These are phyloP conservation scores for Helicorthomorpha holstii DNA, from an alignment of 1,140 invertebrate genomes.

Conservation along the genomic window DNA sequence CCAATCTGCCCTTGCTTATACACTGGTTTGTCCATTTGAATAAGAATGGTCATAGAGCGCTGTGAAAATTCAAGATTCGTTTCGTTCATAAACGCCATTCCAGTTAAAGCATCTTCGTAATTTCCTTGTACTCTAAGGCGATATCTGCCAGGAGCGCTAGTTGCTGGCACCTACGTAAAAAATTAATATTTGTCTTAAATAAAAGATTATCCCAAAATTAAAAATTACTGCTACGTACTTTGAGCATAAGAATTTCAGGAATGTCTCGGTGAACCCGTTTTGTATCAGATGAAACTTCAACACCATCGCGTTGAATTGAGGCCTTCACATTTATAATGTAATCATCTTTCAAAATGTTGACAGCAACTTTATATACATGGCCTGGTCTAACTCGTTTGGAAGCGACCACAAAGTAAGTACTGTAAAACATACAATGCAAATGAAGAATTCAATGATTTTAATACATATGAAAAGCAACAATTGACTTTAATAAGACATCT, in stretches of 20 bases:
- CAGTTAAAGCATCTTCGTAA: conserved; percentile 63
- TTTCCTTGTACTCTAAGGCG: conserved; percentile 72
- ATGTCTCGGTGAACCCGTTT: neutral
- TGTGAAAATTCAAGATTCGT: conserved; percentile 51
- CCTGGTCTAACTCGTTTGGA: conserved; percentile 23
- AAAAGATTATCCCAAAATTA: too few relatives aligned
- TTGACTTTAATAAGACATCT: neutral
- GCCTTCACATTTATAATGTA: conserved; percentile 31
- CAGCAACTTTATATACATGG: conserved; percentile 22
- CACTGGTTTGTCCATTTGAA: conserved; percentile 86
- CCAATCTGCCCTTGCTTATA: conserved; percentile 84
- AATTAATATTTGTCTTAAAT: neutral
- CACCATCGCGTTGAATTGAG: conserved; percentile 22
- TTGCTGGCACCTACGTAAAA: conserved; percentile 47
- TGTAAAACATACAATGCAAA: conserved; percentile 7
- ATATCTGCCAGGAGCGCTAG: conserved; percentile 61
- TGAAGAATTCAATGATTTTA: neutral
- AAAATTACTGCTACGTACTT: neutral
- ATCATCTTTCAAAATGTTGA: conserved; percentile 17
- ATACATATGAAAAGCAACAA: neutral
- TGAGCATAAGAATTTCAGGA: neutral
- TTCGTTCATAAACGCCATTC: conserved; percentile 67
- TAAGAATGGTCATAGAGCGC: conserved; percentile 85
- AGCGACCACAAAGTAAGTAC: conserved; percentile 23
- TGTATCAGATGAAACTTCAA: conserved; percentile 19